Evolutionary conservation across 2,797 vertebrate species (phyloP), one percentile per base, ranked within the genome.

Genomic region (Todus mexicanus): DNA sequence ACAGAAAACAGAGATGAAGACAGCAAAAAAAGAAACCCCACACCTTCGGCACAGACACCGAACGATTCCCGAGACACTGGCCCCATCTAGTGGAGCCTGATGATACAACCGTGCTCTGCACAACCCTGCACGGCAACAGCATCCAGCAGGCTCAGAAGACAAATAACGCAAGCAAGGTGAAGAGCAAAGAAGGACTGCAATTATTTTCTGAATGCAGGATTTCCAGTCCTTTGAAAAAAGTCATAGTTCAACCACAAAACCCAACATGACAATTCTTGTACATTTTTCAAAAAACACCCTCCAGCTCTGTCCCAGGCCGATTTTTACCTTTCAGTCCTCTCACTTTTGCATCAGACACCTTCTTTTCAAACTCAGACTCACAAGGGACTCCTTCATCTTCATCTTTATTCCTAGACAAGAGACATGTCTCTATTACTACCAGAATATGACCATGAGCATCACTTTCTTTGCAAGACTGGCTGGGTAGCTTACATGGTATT

Each of bases 331-430:
- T 99, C 94, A 99, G 96, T 91, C 98, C 99, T 93, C 98, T 98
- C 78, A 98, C 97, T 98, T 98, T 99, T 2, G 96, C 98, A 56
- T 99, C 99, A 3, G 98, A 90, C 83, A 98, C 96, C 92, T 98
- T 98, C 97, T 98, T 99, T 91, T 99, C 99, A 92, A 99, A 99
- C 88, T 99, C 99, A 0, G 98, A 99, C 94, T 99, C 99, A 38
- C 99, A 99, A 33, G 99, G 99, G 91, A 99, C 98, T 33, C 99
- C 99, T 98, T 99, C 99, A 31, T 99, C 99, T 87, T 99, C 99
- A 76, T 99, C 99, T 92, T 98, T 99, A 84, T 99, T 98, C 98
- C 99, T 99, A 96, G 16, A 88, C 4, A 60, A 70, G 18, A 82
- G 10, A 90, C 29, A 92, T 0, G 2, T 20, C n/a, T 73, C 60